Percentiles rank a stretch among this genome's conserved stretches.
Evolutionary conservation across 2,113 vertebrate species (phyloP).

Genomic region (Lepus europaeus): DNA sequence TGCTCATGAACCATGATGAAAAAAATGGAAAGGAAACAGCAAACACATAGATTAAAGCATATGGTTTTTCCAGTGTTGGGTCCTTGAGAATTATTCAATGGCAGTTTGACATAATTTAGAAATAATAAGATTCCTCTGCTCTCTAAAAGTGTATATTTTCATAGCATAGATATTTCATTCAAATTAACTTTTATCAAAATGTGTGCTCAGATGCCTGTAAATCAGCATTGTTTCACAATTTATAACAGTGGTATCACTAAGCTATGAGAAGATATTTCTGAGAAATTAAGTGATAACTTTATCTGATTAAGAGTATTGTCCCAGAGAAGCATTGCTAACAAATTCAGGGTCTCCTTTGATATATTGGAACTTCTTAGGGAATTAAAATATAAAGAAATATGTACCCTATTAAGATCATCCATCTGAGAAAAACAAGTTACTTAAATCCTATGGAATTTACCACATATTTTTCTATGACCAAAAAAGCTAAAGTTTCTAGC

Average conservation of each 20-base stretch:
- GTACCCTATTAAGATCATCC: not conserved
- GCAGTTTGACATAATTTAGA: constrained; percentile 71
- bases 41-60: constrained; percentile 56
- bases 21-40: constrained; percentile 61
- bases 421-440: not conserved
- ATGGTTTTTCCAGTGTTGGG: constrained; percentile 66
- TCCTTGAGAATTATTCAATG: constrained; percentile 78
- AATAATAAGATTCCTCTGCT: constrained; percentile 75
- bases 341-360: not conserved
- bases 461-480: not conserved
- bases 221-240: constrained; percentile 21
- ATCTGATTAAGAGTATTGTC: not conserved
- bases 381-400: constrained; percentile 33
- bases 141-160: constrained; percentile 39
- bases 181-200: constrained; percentile 46
- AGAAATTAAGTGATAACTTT: constrained; percentile 41
- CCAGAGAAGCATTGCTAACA: not conserved
- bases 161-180: constrained; percentile 56
- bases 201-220: constrained; percentile 4
- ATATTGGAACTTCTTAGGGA: not conserved
- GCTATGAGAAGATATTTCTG: not conserved
- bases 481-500: not conserved
- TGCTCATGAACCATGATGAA: constrained; percentile 73
- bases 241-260: constrained; percentile 43
- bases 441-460: not conserved